Percentiles rank a stretch among this genome's conserved stretches.
Evolutionary conservation across 2,797 vertebrate genomes (phyloP).

Genomic region (Squalus acanthias): DNA sequence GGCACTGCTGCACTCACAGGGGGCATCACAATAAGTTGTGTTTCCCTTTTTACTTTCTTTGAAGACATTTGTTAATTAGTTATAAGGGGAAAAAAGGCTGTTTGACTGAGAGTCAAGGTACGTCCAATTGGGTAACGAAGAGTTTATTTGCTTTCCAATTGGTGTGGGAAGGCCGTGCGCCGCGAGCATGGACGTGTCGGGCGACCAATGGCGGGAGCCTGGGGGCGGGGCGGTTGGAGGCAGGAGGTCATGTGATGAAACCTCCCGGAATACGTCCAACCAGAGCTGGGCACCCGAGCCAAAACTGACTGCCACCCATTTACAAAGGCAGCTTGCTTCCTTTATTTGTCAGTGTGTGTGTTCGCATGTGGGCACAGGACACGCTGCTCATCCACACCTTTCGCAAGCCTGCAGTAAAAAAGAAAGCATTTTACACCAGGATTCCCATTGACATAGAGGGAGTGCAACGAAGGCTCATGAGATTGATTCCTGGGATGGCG

Average conservation of each 20-base stretch:
- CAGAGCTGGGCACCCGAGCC: neutral
- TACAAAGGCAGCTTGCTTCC: neutral
- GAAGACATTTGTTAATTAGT: no score
- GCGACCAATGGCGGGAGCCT: neutral
- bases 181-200: neutral
- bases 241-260: neutral
- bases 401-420: neutral
- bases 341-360: neutral
- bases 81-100: neutral
- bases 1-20: neutral
- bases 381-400: neutral
- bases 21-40: neutral
- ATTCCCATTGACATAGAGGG: neutral
- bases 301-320: neutral
- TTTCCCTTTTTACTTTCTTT: neutral
- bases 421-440: neutral
- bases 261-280: neutral
- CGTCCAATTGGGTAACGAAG: no score
- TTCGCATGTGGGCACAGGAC: neutral
- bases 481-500: no score
- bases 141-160: neutral
- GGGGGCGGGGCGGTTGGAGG: neutral
- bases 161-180: neutral
- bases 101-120: neutral
- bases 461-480: no score